Evolutionary conservation across 2,797 vertebrate genomes (phyloP), one percentile per base, ranked within the genome.

Genomic region (Lithobates sylvaticus): DNA sequence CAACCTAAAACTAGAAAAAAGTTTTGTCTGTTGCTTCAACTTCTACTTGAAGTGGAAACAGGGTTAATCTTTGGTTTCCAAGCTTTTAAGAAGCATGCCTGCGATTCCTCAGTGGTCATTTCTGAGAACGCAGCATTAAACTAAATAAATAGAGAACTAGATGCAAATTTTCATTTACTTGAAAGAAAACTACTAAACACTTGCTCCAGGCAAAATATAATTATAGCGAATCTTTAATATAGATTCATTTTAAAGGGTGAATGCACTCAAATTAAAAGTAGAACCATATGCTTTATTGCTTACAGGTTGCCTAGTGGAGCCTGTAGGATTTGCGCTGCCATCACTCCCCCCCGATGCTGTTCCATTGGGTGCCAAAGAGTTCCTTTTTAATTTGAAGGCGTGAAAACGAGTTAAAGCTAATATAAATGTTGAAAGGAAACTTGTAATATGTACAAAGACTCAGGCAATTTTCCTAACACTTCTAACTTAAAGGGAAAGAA

Each of bases 201-300:
- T 67, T 69, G 67, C 78, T 58, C 32, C 44, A 81, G 78, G 78
- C 78, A 65, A 81, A 69, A 79, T 71, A 58, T 81, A 81, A 81
- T 81, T 81, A 81, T 39, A 70, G 42, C 44, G 16, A 71, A 81
- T 71, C 29, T 81, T 81, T 81, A 71, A 54, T 81, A 81, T 70
- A 70, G 65, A 80, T 81, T 71, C 78, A 71, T 81, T 81, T 81
- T 81, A 81, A 71, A 71, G 68, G 68, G 67, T 71, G 68, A 81
- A 81, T 58, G 78, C 42, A 34, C 78, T 69, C 58, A 29, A 58
- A 71, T 71, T 71, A 70, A 54, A 81, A 81, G 68, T 81, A 81
- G 39, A 81, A 81, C 67, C 78, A 81, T 58, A 81, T 81, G 78
- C 68, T 81, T 81, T 81, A 81, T 81, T 81, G 68, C 78, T 81